phyloP scores from a whole-genome alignment of 1,140 invertebrate genomes.

The Drosophila pectinifera region DNA sequence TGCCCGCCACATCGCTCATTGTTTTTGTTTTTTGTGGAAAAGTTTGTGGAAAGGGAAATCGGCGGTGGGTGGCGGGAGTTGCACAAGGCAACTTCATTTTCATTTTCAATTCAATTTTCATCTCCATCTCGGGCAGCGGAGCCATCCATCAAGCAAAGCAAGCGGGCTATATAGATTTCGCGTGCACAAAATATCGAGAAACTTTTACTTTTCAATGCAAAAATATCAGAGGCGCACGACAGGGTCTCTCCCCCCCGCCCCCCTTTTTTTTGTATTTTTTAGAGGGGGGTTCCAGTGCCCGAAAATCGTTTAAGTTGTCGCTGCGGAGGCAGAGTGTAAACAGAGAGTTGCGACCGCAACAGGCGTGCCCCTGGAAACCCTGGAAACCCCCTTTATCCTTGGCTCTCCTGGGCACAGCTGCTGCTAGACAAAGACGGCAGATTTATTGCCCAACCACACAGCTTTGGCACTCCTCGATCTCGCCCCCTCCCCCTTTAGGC shows the following conservation, averaged over 20 bases:
- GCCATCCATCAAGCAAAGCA: constrained; percentile 11
- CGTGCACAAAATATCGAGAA: constrained; percentile 24
- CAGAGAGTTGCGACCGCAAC: constrained; percentile 23
- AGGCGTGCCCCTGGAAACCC: constrained; percentile 7
- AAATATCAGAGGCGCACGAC: constrained; percentile 4
- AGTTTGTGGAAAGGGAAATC: not conserved
- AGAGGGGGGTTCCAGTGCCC: not conserved
- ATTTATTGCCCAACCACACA: constrained; percentile 48
- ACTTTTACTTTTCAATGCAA: constrained; percentile 52
- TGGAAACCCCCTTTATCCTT: constrained; percentile 21
- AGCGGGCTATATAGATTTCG: constrained; percentile 19
- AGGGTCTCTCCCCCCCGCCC: no score
- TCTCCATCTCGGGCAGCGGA: constrained; percentile 13
- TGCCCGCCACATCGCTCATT: constrained; percentile 32
- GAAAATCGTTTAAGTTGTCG: constrained; percentile 30
- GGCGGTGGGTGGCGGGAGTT: constrained; percentile 11
- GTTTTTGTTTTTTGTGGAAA: constrained; percentile 4
- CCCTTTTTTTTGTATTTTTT: not conserved
- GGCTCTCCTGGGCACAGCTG: constrained; percentile 11
- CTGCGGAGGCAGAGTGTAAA: not conserved
- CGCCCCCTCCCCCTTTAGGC: not conserved
- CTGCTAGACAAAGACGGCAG: constrained; percentile 28
- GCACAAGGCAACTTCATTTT: constrained; percentile 45
- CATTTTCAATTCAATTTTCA: constrained; percentile 20
- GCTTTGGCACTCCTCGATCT: constrained; percentile 24